Evolutionary conservation across 2,113 vertebrate species (phyloP).

Genomic region (Platanista minor): DNA sequence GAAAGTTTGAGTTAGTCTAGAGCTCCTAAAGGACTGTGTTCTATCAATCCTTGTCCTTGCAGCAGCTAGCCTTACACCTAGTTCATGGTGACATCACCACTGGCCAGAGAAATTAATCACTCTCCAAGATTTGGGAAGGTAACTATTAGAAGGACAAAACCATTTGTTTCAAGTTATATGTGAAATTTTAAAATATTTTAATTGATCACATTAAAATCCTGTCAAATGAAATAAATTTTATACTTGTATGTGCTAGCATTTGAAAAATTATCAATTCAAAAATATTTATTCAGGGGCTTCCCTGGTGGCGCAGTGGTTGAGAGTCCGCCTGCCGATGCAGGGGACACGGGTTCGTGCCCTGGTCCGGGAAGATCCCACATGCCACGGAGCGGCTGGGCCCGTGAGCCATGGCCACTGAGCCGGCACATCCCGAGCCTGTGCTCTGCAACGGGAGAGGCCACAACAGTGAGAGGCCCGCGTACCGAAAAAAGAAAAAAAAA

Average conservation of each 20-base stretch:
- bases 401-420: too few relatives aligned
- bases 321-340: too few relatives aligned
- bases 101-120: neutral
- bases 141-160: neutral
- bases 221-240: neutral
- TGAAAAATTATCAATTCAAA: neutral
- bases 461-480: too few relatives aligned
- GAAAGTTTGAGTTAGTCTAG: neutral
- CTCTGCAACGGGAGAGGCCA: too few relatives aligned
- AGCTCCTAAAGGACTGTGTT: neutral
- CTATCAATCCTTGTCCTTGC: neutral
- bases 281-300: too few relatives aligned
- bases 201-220: neutral
- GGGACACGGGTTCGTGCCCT: too few relatives aligned
- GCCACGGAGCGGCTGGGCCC: too few relatives aligned
- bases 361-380: too few relatives aligned
- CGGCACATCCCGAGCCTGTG: too few relatives aligned
- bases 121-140: neutral
- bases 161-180: neutral
- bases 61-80: neutral
- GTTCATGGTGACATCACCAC: neutral
- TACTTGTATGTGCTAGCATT: neutral
- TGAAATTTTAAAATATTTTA: neutral
- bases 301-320: too few relatives aligned
- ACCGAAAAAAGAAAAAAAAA: too few relatives aligned